Conservation (phyloP, 2,888 invertebrate genomes). For the Melipona beecheii region DNA sequence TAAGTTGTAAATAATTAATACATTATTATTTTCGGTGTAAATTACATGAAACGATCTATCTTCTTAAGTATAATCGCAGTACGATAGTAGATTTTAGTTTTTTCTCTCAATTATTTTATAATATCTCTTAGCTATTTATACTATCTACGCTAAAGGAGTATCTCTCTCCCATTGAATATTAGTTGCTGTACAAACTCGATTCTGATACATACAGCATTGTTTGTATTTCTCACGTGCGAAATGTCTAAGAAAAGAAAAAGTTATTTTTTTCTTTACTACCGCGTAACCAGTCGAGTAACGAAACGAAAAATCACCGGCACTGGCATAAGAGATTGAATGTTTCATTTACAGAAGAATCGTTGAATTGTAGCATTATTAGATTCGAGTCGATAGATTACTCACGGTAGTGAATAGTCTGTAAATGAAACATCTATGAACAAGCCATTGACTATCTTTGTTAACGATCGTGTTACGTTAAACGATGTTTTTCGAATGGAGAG, state of each 20-base stretch:
- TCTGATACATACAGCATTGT: conserved; percentile 28
- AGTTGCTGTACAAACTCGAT: conserved; percentile 30
- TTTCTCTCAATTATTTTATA: conserved; percentile 43
- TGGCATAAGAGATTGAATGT: conserved; percentile 66
- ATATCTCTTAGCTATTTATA: conserved; percentile 65
- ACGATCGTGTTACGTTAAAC: conserved; percentile 62
- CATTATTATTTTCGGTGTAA: conserved; percentile 56
- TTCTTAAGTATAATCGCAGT: conserved; percentile 37
- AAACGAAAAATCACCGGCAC: conserved; percentile 67
- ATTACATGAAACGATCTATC: conserved; percentile 37
- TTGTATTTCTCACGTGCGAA: conserved; percentile 31
- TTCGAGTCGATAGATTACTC: conserved; percentile 24
- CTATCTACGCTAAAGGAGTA: conserved; percentile 32
- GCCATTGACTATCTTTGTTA: conserved; percentile 68
- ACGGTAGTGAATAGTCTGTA: conserved; percentile 32
- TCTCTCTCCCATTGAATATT: conserved; percentile 23
- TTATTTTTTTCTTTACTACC: conserved; percentile 3
- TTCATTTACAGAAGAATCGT: conserved; percentile 57
- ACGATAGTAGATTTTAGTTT: conserved; percentile 45
- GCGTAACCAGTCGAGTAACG: conserved; percentile 34
- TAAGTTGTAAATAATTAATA: conserved; percentile 65
- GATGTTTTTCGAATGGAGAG: conserved; percentile 64
- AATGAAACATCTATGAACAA: conserved; percentile 59
- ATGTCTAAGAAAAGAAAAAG: conserved; percentile 2
- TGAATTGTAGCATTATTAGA: conserved; percentile 18